Base-by-base conservation (phyloP, 2,888 invertebrate species). In the Cactoblastis cactorum region DNA sequence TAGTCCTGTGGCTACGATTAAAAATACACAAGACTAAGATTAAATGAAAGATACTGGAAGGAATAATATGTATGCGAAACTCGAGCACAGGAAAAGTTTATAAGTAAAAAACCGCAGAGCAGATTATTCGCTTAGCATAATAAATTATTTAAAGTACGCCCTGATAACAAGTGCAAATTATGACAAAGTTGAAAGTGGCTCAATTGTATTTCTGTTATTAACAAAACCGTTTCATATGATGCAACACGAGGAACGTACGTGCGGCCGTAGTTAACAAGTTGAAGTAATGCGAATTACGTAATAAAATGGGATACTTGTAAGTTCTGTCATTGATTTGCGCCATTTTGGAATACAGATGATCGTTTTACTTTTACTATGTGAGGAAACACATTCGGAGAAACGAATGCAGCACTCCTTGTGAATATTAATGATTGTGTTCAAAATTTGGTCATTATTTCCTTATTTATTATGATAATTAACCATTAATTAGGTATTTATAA, bases 371-470 rank as follows among this genome's bases (percentile, higher is more conserved):
- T 67, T 64, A 65, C 62, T 52, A 51, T 67, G 61, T 70, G n/a
- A n/a, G 59, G 63, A 69, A 68, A 73, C 61, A 58, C 56, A 67
- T 53, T 58, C 58, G 49, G 67, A 64, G 59, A 71, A 73, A 77
- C 69, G 64, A 57, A 68, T 60, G 69, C 66, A 62, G 68, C 58
- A 70, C 70, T 54, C 61, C 55, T 35, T 52, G 53, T 69, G 77
- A 79, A 78, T 78, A 74, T 69, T 63, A 63, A 80, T 72, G 24
- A 1, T 11, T 17, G n/a, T n/a, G n/a, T n/a, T n/a, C n/a, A n/a
- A n/a, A n/a, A n/a, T n/a, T n/a, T n/a, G n/a, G n/a, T n/a, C n/a
- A n/a, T n/a, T n/a, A n/a, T n/a, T n/a, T n/a, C n/a, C n/a, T n/a
- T n/a, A n/a, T n/a, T n/a, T n/a, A n/a, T n/a, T n/a, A n/a, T n/a